Evolutionary conservation across 2,113 vertebrate species (phyloP), one percentile per base, ranked within the genome.

Genomic region (Brachirus orientalis): DNA sequence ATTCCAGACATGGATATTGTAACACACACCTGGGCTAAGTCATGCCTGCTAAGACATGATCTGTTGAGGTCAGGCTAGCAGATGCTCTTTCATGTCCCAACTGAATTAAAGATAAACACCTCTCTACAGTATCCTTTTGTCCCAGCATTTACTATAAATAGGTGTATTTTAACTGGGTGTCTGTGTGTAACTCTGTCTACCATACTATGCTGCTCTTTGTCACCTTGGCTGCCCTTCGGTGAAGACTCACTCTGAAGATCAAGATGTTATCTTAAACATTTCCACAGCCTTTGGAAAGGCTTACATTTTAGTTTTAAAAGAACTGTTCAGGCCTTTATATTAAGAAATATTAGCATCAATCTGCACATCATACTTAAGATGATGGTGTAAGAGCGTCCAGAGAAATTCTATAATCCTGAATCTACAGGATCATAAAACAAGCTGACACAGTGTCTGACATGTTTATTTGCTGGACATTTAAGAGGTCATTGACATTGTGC

Each of bases 61-160:
- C 46, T 71, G 61, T 38, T 59, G 45, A 72, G 81, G 73, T 84
- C 72, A 73, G 73, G 70, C 77, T 80, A 56, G 74, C 50, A 63
- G 90, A 86, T 75, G 79, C 76, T 75, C 79, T 90, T 90, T 90
- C 85, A 77, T 55, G 67, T 64, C 63, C 45, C 14, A 52, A 50
- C 77, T 90, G 78, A 91, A 90, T 90, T 83, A 90, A 88, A 90
- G 89, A 91, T 89, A 88, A 85, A 88, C 79, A 63, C 69, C 60
- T 58, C 51, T 77, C 55, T 12, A 18, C 52, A 38, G 44, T 63
- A 28, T 53, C 52, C 71, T 60, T 86, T 88, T 90, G 87, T 89
- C 71, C 77, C 54, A 72, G 44, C 65, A 40, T 69, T 75, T 77
- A 66, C 84, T 69, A 81, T 85, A 56, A 89, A 86, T 79, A 80